Evolutionary conservation across 2,113 vertebrate species (phyloP).

Genomic region (Bathybates hornii): DNA sequence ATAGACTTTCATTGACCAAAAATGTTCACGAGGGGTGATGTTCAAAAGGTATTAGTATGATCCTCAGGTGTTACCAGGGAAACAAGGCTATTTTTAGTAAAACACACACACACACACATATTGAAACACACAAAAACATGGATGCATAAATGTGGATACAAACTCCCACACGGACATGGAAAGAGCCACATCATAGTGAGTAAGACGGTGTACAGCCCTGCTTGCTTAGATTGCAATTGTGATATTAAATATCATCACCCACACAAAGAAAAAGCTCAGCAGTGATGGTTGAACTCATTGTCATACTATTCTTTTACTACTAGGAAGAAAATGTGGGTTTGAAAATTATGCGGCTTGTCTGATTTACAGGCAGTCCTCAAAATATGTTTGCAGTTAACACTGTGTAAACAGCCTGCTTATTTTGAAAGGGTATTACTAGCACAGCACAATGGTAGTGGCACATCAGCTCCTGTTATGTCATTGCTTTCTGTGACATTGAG

Average conservation of each 20-base stretch:
- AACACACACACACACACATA: background rate
- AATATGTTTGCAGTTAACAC: background rate
- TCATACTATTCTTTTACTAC: background rate
- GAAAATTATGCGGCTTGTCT: background rate
- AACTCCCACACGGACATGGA: conserved; percentile 16
- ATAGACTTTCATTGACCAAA: conserved; percentile 15
- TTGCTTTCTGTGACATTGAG: conserved; percentile 38
- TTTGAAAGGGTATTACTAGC: background rate
- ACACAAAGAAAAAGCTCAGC: background rate
- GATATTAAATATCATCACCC: background rate
- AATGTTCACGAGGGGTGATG: background rate
- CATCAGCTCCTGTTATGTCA: conserved; percentile 23
- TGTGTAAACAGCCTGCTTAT: background rate
- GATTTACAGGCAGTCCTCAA: background rate
- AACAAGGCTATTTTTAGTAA: conserved; percentile 61
- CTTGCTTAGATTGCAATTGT: background rate
- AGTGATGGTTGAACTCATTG: background rate
- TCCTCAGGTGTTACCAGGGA: conserved; percentile 57
- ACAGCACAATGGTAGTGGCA: background rate
- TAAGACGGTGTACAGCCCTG: background rate
- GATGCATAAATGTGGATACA: background rate
- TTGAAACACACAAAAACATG: background rate
- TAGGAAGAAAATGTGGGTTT: background rate
- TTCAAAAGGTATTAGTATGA: conserved; percentile 13
- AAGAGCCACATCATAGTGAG: background rate